Evolutionary conservation across 1,140 invertebrate genomes (phyloP).

Genomic region (Palaemon carinicauda): DNA sequence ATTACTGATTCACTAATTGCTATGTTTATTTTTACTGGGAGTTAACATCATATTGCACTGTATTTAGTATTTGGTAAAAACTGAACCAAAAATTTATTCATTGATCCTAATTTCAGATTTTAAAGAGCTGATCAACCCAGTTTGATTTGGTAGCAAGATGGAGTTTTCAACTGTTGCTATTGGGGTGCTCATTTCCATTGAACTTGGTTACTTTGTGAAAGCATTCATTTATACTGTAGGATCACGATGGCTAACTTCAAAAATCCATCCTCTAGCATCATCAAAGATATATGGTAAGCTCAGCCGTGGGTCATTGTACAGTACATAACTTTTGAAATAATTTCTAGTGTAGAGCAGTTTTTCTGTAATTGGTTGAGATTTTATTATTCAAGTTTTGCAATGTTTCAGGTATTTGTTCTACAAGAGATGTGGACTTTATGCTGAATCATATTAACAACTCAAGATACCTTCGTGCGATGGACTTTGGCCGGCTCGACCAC

Average conservation of each 20-base stretch:
- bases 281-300: conserved; percentile 34
- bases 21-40: not conserved
- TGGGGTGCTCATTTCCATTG: conserved; percentile 24
- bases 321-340: not conserved
- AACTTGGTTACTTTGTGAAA: conserved; percentile 41
- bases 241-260: conserved; percentile 3
- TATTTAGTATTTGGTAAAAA: no score
- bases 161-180: conserved; percentile 39
- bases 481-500: conserved; percentile 42
- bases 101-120: not conserved
- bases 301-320: no score
- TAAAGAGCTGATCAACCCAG: not conserved
- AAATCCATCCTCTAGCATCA: conserved; percentile 11
- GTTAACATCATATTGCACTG: no score
- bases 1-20: no score
- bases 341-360: not conserved
- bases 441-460: conserved; percentile 46
- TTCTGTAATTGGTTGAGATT: not conserved
- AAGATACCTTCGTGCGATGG: conserved; percentile 44
- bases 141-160: conserved; percentile 8
- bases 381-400: not conserved
- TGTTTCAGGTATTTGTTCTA: conserved; percentile 29
- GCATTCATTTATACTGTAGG: not conserved
- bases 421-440: conserved; percentile 42
- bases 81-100: no score